Conservation (phyloP, 2,797 vertebrate species). For the Sebastes variabilis region DNA sequence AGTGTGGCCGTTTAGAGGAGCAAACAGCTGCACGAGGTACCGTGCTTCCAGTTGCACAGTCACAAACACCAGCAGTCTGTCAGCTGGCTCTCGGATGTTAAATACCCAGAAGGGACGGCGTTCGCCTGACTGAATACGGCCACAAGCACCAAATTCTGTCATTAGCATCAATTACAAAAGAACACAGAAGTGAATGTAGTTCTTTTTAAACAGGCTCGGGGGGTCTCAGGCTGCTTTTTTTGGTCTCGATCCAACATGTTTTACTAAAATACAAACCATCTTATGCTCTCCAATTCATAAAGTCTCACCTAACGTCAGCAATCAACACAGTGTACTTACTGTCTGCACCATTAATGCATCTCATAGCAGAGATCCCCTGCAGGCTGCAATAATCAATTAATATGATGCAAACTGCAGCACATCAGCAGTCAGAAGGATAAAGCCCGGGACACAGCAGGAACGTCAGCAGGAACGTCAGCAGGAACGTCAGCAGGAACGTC, state of each 20-base stretch:
- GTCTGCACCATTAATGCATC: neutral
- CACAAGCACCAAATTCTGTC: slow-evolving; percentile 31
- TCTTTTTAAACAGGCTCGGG: slow-evolving; percentile 16
- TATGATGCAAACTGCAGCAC: neutral
- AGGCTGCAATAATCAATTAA: neutral
- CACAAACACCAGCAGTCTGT: slow-evolving; percentile 47
- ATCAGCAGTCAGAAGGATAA: slow-evolving; percentile 8
- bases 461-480: no score
- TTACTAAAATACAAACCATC: neutral
- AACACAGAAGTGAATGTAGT: slow-evolving; percentile 7
- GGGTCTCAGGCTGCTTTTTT: neutral
- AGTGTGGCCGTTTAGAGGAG: slow-evolving; percentile 23
- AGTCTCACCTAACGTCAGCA: neutral
- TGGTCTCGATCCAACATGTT: slow-evolving; percentile 9
- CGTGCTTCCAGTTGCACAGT: slow-evolving; percentile 8
- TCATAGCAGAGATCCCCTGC: neutral
- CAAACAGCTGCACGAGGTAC: slow-evolving; percentile 16
- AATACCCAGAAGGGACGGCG: slow-evolving; percentile 35
- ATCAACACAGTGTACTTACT: neutral
- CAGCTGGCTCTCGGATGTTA: slow-evolving; percentile 49
- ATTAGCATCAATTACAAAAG: slow-evolving; percentile 41
- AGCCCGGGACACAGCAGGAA: no score
- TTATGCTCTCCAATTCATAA: slow-evolving; percentile 9
- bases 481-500: no score
- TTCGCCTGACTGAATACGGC: slow-evolving; percentile 40